phyloP scores from a whole-genome alignment of 1,140 invertebrate species.

The Papilio polyxenes region DNA sequence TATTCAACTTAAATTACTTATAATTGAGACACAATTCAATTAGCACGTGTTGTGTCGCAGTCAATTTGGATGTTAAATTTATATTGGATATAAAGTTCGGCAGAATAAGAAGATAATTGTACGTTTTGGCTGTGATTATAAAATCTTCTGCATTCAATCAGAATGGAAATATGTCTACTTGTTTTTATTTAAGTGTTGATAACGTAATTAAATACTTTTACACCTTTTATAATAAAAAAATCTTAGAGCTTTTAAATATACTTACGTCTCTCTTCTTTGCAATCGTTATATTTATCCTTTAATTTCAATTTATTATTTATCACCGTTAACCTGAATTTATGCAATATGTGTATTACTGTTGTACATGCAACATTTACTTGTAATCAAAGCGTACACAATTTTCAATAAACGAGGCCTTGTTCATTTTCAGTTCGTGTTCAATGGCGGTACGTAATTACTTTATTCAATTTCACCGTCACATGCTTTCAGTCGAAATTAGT shows the following conservation, averaged over 20 bases:
- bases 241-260: neutral
- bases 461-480: constrained; percentile 15
- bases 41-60: neutral
- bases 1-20: no score
- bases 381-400: constrained; percentile 22
- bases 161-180: no score
- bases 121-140: no score
- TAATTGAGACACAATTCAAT: neutral
- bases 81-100: neutral
- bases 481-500: neutral
- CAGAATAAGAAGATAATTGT: neutral
- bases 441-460: constrained; percentile 21
- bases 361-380: constrained; percentile 14
- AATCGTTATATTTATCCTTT: neutral
- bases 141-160: no score
- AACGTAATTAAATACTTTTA: neutral
- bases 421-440: constrained; percentile 18
- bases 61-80: neutral
- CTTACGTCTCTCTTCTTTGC: neutral
- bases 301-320: neutral
- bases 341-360: neutral
- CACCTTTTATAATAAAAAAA: neutral
- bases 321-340: neutral
- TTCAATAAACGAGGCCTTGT: constrained; percentile 11
- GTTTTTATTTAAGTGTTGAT: no score